Evolutionary conservation across 35 echinoderm and acorn worm genomes (phyloP), one percentile per base, ranked within the genome.

Genomic region (Patiria miniata): DNA sequence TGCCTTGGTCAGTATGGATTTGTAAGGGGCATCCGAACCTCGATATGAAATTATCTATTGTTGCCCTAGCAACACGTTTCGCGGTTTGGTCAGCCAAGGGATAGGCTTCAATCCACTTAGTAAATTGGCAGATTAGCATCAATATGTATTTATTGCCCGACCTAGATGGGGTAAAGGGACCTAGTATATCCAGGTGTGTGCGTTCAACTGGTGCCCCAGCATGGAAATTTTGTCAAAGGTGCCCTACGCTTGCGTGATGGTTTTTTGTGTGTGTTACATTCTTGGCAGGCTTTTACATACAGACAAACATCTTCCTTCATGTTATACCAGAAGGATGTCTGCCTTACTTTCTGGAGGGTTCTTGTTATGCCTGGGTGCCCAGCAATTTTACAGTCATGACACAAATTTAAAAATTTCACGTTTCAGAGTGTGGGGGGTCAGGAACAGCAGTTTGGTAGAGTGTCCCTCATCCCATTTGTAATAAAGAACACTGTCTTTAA

Each of bases 1-100:
- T 58, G 55, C 55, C 55, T 9, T 58, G 55, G 55, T 58, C 55
- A 58, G 55, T 58, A 58, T 58, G 55, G 55, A 58, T 58, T 58
- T 58, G 55, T 2, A 58, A 58, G 12, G 55, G 55, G 12, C 55
- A 58, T 58, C 55, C 55, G 12, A 58, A 58, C 55, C 55, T 58
- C 55, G 55, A 58, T 58, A 58, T 58, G 0, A 58, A 58, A 15
- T 58, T 58, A 58, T 58, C 4, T 58, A 58, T 58, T 15, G 12
- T 58, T 9, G 55, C 55, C 55, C 55, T 58, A 6, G 55, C 55
- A 8, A 58, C 55, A 9, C 1, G 4, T 58, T 58, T 23, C 4
- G 55, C 55, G 0, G 55, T 58, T 2, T 58, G 55, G 55, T 58
- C 55, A 23, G 55, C 55, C 0, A 58, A 58, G 55, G 55, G 55